Base-by-base conservation (phyloP, 37 sponge, comb jelly and placozoan species). In the Cliona cf. orientalis region DNA sequence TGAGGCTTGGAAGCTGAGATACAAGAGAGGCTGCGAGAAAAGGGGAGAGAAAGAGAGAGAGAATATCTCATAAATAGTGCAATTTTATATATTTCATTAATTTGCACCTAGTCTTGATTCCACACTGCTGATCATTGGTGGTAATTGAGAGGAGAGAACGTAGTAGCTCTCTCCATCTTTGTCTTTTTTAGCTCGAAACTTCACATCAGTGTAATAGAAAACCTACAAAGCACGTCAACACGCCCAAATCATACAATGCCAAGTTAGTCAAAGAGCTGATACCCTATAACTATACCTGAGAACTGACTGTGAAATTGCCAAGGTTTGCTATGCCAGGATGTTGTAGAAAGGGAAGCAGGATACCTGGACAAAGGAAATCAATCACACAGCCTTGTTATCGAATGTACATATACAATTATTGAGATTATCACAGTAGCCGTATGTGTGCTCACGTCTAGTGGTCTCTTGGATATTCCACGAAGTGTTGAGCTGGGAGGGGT, bases 41-140 rank as follows among this genome's bases (percentile, higher is more conserved):
- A 14, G 36, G 55, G 58, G 41, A 2, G 29, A 57, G 49, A 31
- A 23, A 33, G 49, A 31, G 73, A 25, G 28, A 45, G 31, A 72
- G 49, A 25, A 49, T 19, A 14, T 49, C 53, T 19, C 53, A 49
- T n/a, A n/a, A n/a, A n/a, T n/a, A n/a, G 25, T 61, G 63, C 28
- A n/a, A 6, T 12, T 11, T 7, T 11, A 22, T 11, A 40, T 39
- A 23, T 11, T 42, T 3, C 42, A 23, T 71, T 43, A 43, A 46
- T 71, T 3, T 61, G n/a, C 25, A 94, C 95, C 95, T 57, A 95
- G 75, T 45, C 84, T 87, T 22, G 95, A 82, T 65, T 95, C 95
- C 33, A 88, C 71, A 37, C 75, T 75, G 66, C 87, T 91, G 79
- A 95, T 88, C 61, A 84, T 70, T 40, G 82, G 80, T 33, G 95